Evolutionary conservation across 2,113 vertebrate species (phyloP).

Genomic region (Butorides virescens): DNA sequence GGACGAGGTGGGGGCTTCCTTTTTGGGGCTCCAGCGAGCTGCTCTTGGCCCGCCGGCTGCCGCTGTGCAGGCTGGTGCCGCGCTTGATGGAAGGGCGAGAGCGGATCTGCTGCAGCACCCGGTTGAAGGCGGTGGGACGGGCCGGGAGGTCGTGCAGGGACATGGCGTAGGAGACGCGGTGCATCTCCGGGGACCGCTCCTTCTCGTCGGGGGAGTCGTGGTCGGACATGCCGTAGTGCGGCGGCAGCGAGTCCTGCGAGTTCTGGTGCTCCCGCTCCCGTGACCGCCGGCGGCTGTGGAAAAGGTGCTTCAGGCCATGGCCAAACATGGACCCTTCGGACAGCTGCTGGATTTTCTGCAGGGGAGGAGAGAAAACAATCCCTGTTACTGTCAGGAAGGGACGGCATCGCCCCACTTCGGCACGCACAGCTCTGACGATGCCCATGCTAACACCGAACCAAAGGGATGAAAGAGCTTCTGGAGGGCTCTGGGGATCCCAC

Average conservation of each 20-base stretch:
- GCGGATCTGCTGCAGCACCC: slow-evolving; percentile 86
- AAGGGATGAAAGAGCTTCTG: not conserved
- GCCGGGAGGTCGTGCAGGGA: slow-evolving; percentile 83
- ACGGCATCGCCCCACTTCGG: accelerated
- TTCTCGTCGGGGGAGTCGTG: slow-evolving; percentile 85
- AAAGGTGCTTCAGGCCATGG: slow-evolving; percentile 86
- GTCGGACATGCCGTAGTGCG: slow-evolving; percentile 68
- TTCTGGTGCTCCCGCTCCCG: slow-evolving; percentile 77
- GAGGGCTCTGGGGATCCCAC: not conserved
- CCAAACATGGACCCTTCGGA: slow-evolving; percentile 87
- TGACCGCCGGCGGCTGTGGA: slow-evolving; percentile 83
- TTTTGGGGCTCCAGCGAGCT: slow-evolving; percentile 76
- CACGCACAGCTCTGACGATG: accelerated
- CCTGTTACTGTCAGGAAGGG: not conserved
- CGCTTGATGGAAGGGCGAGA: slow-evolving; percentile 83
- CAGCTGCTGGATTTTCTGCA: slow-evolving; percentile 84
- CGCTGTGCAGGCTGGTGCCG: slow-evolving; percentile 79
- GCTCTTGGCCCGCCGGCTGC: slow-evolving; percentile 74
- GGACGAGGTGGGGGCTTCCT: slow-evolving; percentile 78
- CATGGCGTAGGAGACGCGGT: slow-evolving; percentile 83
- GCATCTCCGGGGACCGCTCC: slow-evolving; percentile 84
- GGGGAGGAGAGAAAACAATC: not conserved
- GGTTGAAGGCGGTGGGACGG: slow-evolving; percentile 84
- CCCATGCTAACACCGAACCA: accelerated
- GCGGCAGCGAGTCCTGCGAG: slow-evolving; percentile 65